Conservation (phyloP, 2,113 vertebrate species). For the Fulmarus glacialis region DNA sequence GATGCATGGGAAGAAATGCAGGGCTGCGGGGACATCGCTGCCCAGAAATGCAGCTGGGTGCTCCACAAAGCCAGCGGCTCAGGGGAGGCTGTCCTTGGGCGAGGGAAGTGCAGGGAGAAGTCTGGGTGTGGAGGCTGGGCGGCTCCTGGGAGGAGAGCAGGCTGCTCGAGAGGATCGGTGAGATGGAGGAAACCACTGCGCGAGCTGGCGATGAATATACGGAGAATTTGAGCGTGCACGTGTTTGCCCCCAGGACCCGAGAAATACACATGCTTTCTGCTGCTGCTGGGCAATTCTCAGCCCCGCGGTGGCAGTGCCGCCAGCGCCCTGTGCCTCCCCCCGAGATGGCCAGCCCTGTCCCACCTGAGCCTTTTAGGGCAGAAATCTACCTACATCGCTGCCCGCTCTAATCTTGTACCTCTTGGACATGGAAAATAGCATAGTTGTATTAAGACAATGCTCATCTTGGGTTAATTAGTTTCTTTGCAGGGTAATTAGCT, state of each 20-base stretch:
- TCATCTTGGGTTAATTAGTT: not conserved
- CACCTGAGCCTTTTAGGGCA: not conserved
- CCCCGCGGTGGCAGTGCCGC: not conserved
- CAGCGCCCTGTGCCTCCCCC: not conserved
- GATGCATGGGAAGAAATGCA: not conserved
- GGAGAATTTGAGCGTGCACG: fast-evolving
- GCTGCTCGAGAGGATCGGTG: fast-evolving
- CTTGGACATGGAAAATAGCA: fast-evolving
- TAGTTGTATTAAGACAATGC: not conserved
- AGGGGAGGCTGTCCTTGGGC: not conserved
- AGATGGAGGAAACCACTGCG: fast-evolving
- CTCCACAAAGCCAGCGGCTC: fast-evolving
- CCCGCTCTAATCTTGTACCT: fast-evolving
- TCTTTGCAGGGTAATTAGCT: slow-evolving; percentile 7
- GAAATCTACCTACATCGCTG: fast-evolving
- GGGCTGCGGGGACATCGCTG: not conserved
- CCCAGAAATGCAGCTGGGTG: not conserved
- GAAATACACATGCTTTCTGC: fast-evolving
- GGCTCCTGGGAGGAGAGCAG: not conserved
- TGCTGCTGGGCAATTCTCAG: not conserved
- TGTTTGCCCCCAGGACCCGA: not conserved
- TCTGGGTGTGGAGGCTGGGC: not conserved
- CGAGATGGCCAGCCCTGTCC: not conserved
- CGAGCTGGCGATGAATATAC: not conserved
- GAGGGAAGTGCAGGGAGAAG: not conserved